Conservation (phyloP, 2,888 invertebrate species). For the Tupiocoris notatus region DNA sequence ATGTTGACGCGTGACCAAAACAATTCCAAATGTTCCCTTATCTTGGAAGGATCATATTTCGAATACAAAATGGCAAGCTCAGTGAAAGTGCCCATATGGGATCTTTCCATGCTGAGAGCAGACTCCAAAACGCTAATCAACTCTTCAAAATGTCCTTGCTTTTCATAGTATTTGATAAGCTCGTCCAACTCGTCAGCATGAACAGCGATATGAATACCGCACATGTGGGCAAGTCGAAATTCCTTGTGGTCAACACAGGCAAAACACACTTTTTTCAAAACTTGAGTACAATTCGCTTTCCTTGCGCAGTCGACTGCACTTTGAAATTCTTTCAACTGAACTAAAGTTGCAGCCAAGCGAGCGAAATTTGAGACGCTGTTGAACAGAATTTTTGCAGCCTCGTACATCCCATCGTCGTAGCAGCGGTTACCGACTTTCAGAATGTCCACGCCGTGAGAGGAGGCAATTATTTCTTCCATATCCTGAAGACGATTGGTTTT, state of each 20-base stretch:
- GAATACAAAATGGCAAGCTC: slow-evolving; percentile 98
- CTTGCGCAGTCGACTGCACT: slow-evolving; percentile 97
- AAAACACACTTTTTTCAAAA: slow-evolving; percentile 98
- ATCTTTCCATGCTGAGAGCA: slow-evolving; percentile 91
- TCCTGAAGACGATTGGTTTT: slow-evolving; percentile 97
- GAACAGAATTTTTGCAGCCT: slow-evolving; percentile 95
- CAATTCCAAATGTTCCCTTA: slow-evolving; percentile 97
- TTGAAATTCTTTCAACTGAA: slow-evolving; percentile 95
- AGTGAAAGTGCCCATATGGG: slow-evolving; percentile 99
- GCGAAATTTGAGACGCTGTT: slow-evolving; percentile 99
- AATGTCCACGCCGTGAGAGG: slow-evolving; percentile 98
- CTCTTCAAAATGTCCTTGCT: slow-evolving; percentile 96
- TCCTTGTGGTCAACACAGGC: slow-evolving; percentile 98
- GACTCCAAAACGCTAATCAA: slow-evolving; percentile 91
- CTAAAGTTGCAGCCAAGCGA: slow-evolving; percentile 92
- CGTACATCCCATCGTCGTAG: slow-evolving; percentile 97
- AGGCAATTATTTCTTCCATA: slow-evolving; percentile 96
- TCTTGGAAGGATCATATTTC: slow-evolving; percentile 97
- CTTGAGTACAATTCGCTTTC: slow-evolving; percentile 89
- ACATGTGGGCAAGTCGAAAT: slow-evolving; percentile 98
- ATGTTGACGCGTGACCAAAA: slow-evolving; percentile 99
- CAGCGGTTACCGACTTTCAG: slow-evolving; percentile 97
- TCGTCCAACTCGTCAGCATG: slow-evolving; percentile 99
- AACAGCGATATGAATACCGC: slow-evolving; percentile 98
- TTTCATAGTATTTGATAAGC: slow-evolving; percentile 97